Base-by-base conservation (phyloP, 2,113 vertebrate genomes). In the Microcebus tavaratra region DNA sequence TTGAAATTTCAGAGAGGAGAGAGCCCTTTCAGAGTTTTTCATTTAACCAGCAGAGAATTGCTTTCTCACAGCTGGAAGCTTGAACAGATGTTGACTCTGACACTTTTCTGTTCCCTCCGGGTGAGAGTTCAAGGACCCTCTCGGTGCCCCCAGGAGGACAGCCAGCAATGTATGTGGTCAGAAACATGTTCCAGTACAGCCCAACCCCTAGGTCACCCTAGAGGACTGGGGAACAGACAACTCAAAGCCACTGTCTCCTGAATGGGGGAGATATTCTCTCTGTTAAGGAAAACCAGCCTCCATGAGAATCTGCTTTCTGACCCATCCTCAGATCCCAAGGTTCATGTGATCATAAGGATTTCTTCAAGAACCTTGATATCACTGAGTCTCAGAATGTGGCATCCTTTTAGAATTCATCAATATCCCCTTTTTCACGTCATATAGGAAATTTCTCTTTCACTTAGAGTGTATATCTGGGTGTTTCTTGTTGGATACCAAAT, bases 41-140 rank as follows among this genome's bases (percentile, higher is more conserved):
- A 34, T 83, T 75, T 86, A 76, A 57, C 57, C 48, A 84, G 63
- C 39, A 83, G 45, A 91, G 55, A 95, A 94, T 50, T 97, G 57
- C 63, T 93, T 96, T 93, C 68, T 91, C 70, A 79, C 75, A 96
- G 53, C 70, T 93, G 82, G 50, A 84, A 88, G 21, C 55, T 76
- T 76, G n/a, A 87, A 42, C 36, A 97, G 57, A 63, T 95, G 81
- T 53, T 68, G 72, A 59, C 34, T 65, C 27, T 36, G 42, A 57
- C 67, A 82, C 31, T 85, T 53, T 80, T 81, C 65, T 95, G 11
- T 76, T 67, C 8, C 42, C 50, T 55, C 29, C 39, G 65, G 18
- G 39, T 63, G 42, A 84, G 18, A 83, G 73, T 73, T 90, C 80
- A 90, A 55, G 80, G n/a, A 76, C 53, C 27, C 29, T 83, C 34